Percentiles rank a stretch among this genome's conserved stretches.
phyloP scores from a whole-genome alignment of 1,140 invertebrate species.

The Tenebrio molitor region DNA sequence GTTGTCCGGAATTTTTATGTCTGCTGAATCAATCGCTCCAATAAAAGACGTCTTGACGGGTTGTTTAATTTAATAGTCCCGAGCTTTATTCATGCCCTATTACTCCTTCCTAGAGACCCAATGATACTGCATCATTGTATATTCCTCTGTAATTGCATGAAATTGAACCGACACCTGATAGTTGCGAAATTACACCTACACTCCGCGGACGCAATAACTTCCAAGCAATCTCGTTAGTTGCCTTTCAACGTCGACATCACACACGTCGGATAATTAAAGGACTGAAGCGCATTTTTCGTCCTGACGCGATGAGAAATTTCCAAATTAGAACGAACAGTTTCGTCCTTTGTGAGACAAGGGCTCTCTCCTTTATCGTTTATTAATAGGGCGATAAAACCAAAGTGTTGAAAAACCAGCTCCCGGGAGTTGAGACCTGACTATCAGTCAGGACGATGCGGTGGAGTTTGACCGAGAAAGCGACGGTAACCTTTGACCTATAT shows the following conservation, averaged over 20 bases:
- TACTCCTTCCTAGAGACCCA: neutral
- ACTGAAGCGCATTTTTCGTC: neutral
- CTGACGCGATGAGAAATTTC: too few relatives aligned
- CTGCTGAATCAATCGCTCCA: conserved; percentile 14
- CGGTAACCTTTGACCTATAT: conserved; percentile 28
- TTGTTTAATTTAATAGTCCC: conserved; percentile 6
- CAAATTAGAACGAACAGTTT: too few relatives aligned
- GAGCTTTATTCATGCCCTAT: conserved; percentile 14
- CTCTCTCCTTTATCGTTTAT: conserved; percentile 15
- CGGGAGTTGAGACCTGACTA: neutral
- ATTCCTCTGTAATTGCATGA: conserved; percentile 18
- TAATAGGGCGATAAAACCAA: conserved; percentile 12
- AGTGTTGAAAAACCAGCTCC: too few relatives aligned
- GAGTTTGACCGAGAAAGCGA: conserved; percentile 19
- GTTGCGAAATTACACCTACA: conserved; percentile 9
- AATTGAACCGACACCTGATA: conserved; percentile 22
- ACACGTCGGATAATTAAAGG: neutral
- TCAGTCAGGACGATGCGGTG: neutral
- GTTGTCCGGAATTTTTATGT: neutral
- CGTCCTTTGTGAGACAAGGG: too few relatives aligned
- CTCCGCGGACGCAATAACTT: neutral
- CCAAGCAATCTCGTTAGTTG: conserved; percentile 23
- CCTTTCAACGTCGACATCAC: conserved; percentile 13
- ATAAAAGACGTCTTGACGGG: conserved; percentile 8
- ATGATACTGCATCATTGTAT: conserved; percentile 1